Base-by-base conservation (phyloP, 30 jellyfish, hydroid and myxozoan genomes). In the Aurelia sp. region DNA sequence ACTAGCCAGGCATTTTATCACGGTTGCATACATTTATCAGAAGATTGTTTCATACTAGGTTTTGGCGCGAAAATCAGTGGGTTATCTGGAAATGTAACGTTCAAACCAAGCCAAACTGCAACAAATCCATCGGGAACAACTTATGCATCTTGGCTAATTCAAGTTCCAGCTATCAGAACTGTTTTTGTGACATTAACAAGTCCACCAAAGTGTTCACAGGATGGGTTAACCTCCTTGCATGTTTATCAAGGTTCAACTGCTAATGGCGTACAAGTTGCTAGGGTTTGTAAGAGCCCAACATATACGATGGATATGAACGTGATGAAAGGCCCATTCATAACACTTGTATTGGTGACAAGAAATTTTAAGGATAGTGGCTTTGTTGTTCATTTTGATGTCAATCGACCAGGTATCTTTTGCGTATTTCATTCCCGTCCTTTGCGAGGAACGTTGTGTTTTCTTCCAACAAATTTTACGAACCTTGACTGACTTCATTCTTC, bases 161-260 rank as follows among this genome's bases (percentile, higher is more conserved):
- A 71, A 61, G 58, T 83, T n/a, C 92, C 92, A 51, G 70, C 81
- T 8, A 23, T 71, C 27, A 57, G 18, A 52, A 66, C 86, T 19
- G 86, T 83, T 1, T 58, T 55, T 27, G 15, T 83, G 65, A n/a
- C 92, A 59, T 11, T 83, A 41, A 58, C 63, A 0, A 83, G 64
- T 22, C 92, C 92, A 11, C 92, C 92, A 22, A 71, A 47, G 15
- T 83, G 92, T 37, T 64, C 85, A 55, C 13, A 20, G 55, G 91
- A 82, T 70, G 84, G 76, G 15, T 55, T 76, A 5, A 83, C 92
- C 21, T 64, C 53, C 21, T 53, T 83, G 57, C 22, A 64, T 61
- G 63, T 83, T 27, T 83, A 53, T 76, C 72, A 61, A 22, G 92
- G 92, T 11, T 59, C 92, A 4, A 59, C 81, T 53, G 92, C 92